A percentile compares a stretch with the other conserved stretches of the same genome.
Evolutionary conservation across 2,113 vertebrate species (phyloP).

Genomic region (Abramis brama): DNA sequence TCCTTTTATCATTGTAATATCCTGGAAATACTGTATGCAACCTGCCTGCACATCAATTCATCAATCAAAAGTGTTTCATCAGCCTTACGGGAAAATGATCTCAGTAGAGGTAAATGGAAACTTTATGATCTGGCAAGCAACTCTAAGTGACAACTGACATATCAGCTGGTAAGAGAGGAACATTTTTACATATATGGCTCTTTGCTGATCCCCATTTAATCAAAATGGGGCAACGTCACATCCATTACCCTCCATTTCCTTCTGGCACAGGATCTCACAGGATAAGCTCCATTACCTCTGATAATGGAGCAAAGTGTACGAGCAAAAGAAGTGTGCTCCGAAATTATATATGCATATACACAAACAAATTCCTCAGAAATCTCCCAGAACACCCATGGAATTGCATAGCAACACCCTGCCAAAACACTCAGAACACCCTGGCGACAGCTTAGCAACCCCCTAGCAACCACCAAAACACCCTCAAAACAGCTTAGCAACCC

Average conservation of each 20-base stretch:
- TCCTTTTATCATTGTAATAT: background rate
- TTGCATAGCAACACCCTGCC: background rate
- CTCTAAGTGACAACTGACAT: slow-evolving; percentile 22
- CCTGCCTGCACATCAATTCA: background rate
- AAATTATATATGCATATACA: background rate
- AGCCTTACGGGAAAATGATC: background rate
- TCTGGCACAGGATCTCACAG: slow-evolving; percentile 41
- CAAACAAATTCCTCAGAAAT: too few relatives aligned
- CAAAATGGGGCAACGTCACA: background rate
- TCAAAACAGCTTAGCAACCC: background rate
- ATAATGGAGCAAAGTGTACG: slow-evolving; percentile 29
- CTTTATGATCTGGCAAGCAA: background rate
- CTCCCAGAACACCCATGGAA: background rate
- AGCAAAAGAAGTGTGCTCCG: slow-evolving; percentile 2
- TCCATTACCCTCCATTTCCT: slow-evolving; percentile 51
- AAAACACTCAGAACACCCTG: background rate
- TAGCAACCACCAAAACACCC: background rate
- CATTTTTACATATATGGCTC: slow-evolving; percentile 31
- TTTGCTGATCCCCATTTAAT: slow-evolving; percentile 21
- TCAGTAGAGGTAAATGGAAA: background rate
- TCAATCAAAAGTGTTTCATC: background rate
- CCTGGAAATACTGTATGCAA: slow-evolving; percentile 1
- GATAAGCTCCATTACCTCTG: slow-evolving; percentile 57
- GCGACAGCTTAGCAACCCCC: background rate
- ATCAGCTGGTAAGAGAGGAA: slow-evolving; percentile 17